Base-by-base conservation (phyloP, 2,797 vertebrate genomes). In the Cephalopachus bancanus region DNA sequence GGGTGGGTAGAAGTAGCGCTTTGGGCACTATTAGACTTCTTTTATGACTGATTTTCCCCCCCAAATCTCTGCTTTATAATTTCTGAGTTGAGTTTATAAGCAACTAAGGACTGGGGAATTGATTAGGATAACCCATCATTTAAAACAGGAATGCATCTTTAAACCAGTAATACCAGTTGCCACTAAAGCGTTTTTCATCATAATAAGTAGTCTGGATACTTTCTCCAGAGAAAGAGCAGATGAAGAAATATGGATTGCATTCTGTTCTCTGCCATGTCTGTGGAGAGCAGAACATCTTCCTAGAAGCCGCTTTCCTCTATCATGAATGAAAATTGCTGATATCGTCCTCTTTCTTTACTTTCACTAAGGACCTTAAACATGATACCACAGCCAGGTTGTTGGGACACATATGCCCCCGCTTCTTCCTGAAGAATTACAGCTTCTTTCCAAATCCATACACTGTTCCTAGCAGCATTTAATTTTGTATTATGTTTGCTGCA, bases 1-100 rank as follows among this genome's bases (percentile, higher is more conserved):
- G 24, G 64, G 69, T 89, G 81, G 72, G 69, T 72, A 83, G 19
- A 97, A 93, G 84, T 88, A 83, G 90, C 55, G 94, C 49, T 92
- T 91, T 71, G 81, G 86, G 87, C 24, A n/a, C 59, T 74, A 24
- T 89, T 90, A 89, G 16, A 92, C 75, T 93, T 92, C 28, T 91
- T 94, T 97, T 37, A 94, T 92, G 91, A 96, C 62, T 53, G 37
- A 91, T 69, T 81, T 28, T n/a, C 24, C 10, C 17, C 19, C 11
- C 28, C 1, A 12, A 57, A 33, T 89, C 69, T 80, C 44, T 62
- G 53, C 20, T 91, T 90, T 76, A 44, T 33, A 72, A 80, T 30
- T 64, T 17, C 51, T 79, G 57, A 78, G 6, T 57, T 89, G 16
- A 44, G 44, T 44, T 44, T 44, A 44, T 44, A 44, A 44, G 44